Base-by-base conservation (phyloP, 1,140 invertebrate genomes). In the Telenomus remus region DNA sequence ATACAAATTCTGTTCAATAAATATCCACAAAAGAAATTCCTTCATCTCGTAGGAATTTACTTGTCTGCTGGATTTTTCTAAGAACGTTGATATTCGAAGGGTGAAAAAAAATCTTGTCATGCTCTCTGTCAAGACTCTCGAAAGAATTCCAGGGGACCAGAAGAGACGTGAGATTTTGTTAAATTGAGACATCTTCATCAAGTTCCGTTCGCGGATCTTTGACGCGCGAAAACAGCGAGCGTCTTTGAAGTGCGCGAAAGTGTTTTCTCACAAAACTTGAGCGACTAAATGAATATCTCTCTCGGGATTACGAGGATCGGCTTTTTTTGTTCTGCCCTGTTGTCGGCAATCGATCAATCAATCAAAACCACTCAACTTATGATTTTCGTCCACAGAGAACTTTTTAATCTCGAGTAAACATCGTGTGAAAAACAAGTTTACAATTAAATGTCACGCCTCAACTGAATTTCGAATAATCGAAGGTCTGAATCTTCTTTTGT, bases 1-100 rank as follows among this genome's bases (percentile, higher is more conserved):
- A 15, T 48, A 57, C 47, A 72, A 72, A 59, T 72, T 72, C 39
- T 47, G 69, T 42, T 59, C 48, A 64, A 64, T 72, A 72, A 72
- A 72, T 72, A 72, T 59, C 54, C 60, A 72, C 60, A 72, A 72
- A 64, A 53, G 69, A 64, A 64, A 48, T 14, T 42, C 54, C 64
- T 72, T 64, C 64, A 72, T 72, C 43, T 72, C n/a, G 42, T 19
- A 53, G 43, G 60, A 64, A 72, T 64, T 64, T 56, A 14, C 51
- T 59, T 64, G 57, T 72, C 60, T 57, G 35, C 50, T 59, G 43
- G 48, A 59, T 12, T 57, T 59, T 72, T 72, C 69, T 64, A 10
- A 14, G 60, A 72, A 72, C 10, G 60, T 12, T 14, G 19, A 27
- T 15, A n/a, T 11, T 39, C n/a, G 16, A 19, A 33, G 19, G 33